These are phyloP conservation scores for Tillus elongatus DNA, from an alignment of 2,888 invertebrate species.

Conservation along the genomic window DNA sequence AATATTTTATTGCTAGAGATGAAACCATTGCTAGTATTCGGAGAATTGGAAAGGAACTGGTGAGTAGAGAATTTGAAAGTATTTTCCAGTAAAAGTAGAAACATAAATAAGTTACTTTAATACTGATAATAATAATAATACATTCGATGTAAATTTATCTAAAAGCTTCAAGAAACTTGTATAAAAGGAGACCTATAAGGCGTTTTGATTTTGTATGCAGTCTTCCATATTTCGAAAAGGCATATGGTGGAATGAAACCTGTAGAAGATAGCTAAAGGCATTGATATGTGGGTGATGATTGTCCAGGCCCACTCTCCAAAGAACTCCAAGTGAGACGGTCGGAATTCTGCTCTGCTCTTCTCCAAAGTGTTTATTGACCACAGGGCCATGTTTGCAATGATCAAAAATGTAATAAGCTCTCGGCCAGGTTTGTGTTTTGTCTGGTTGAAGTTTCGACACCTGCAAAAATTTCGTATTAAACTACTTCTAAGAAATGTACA, in stretches of 20 bases:
- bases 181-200: neutral
- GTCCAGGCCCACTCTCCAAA: constrained; percentile 94
- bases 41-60: too few relatives aligned
- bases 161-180: too few relatives aligned
- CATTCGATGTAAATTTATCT: too few relatives aligned
- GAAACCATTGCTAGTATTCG: too few relatives aligned
- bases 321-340: constrained; percentile 85
- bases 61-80: too few relatives aligned
- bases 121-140: too few relatives aligned
- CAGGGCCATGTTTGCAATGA: constrained; percentile 86
- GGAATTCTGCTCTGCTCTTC: constrained; percentile 82
- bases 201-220: constrained; percentile 66
- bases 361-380: constrained; percentile 91
- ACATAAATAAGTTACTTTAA: too few relatives aligned
- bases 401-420: constrained; percentile 85
- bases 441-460: constrained; percentile 73
- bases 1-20: too few relatives aligned
- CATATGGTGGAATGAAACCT: constrained; percentile 93
- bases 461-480: too few relatives aligned
- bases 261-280: constrained; percentile 89
- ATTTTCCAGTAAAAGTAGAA: too few relatives aligned
- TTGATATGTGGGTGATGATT: constrained; percentile 87
- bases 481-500: too few relatives aligned
- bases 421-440: constrained; percentile 81
- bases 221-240: constrained; percentile 92